Evolutionary conservation across 2,113 vertebrate species (phyloP).

Genomic region (Psophia crepitans): DNA sequence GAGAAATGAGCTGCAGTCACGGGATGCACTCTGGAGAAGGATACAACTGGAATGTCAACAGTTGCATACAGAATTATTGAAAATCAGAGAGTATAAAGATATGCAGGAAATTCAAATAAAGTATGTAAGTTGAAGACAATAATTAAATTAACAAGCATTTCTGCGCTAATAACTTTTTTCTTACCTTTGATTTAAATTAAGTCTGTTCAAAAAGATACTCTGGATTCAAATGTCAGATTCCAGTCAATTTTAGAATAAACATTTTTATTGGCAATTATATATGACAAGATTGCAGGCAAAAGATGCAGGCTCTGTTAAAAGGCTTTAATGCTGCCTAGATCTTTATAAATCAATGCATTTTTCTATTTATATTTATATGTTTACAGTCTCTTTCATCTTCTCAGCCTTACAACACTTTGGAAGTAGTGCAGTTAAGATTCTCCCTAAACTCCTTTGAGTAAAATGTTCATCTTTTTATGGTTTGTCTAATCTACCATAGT

Average conservation of each 20-base stretch:
- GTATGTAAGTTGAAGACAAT: conserved; percentile 45
- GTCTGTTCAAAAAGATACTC: neutral
- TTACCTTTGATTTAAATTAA: neutral
- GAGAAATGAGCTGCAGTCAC: conserved; percentile 73
- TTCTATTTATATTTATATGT: neutral
- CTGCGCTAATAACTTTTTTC: neutral
- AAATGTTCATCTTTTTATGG: neutral
- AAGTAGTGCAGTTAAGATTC: neutral
- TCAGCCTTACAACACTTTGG: neutral
- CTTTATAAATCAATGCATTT: neutral
- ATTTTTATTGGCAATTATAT: neutral
- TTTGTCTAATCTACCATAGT: neutral
- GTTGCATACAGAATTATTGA: conserved; percentile 64
- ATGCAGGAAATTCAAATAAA: conserved; percentile 51
- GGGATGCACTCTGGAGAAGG: conserved; percentile 68
- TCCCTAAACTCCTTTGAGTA: neutral
- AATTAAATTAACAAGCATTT: neutral
- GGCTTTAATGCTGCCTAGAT: neutral
- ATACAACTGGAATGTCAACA: conserved; percentile 70
- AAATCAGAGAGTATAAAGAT: conserved; percentile 50
- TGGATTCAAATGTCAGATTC: neutral
- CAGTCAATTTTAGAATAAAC: neutral
- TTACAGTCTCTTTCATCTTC: neutral
- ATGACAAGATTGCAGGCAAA: neutral
- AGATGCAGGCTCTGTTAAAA: neutral